A percentile compares a stretch with the other conserved stretches of the same genome.
These are phyloP conservation scores for Phrynosoma platyrhinos DNA, from an alignment of 2,113 vertebrate species.

Conservation along the genomic window DNA sequence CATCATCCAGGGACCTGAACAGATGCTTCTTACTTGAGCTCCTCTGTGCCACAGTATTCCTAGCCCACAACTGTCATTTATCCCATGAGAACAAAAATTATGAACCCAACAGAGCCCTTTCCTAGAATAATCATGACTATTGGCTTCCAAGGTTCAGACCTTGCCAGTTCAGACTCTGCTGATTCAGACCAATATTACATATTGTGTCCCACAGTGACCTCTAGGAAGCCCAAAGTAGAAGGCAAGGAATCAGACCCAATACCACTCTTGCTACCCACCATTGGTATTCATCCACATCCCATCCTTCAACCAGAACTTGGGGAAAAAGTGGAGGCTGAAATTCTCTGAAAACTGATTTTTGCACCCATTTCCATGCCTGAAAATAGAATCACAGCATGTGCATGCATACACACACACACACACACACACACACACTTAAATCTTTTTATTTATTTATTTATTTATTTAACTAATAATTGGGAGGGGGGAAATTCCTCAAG, in stretches of 20 bases:
- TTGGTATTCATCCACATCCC: no score
- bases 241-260: no score
- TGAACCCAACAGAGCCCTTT: neutral
- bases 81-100: neutral
- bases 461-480: neutral
- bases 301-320: neutral
- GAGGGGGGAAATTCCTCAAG: constrained; percentile 35
- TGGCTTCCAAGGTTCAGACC: neutral
- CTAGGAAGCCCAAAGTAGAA: no score
- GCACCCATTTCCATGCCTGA: neutral
- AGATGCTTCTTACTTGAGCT: neutral
- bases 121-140: neutral
- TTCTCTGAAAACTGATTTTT: neutral
- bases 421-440: no score
- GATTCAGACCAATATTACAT: no score
- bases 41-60: neutral
- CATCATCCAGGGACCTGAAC: no score
- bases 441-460: no score
- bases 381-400: neutral
- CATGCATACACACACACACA: neutral
- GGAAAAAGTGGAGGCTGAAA: neutral
- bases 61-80: neutral
- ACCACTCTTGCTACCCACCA: no score
- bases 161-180: no score
- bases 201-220: no score